These are phyloP conservation scores for Anthrax anthrax DNA, from an alignment of 2,888 invertebrate genomes.

Conservation along the genomic window DNA sequence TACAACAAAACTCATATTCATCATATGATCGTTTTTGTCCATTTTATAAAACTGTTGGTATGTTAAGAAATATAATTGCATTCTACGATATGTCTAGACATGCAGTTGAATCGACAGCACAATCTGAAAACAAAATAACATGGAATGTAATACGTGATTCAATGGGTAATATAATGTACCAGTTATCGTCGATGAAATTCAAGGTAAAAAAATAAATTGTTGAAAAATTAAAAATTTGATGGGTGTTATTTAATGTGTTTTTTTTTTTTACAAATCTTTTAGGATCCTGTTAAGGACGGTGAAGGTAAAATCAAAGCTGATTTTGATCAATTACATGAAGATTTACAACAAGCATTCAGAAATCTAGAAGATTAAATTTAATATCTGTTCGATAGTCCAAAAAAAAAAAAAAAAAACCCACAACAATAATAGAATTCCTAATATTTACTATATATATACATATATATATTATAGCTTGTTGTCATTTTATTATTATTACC, in stretches of 20 bases:
- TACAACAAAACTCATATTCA: slow-evolving; percentile 98
- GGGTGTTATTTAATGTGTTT: neutral
- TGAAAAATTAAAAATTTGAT: too few species aligned
- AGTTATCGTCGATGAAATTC: slow-evolving; percentile 98
- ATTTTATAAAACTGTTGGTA: slow-evolving; percentile 99
- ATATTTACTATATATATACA: too few species aligned
- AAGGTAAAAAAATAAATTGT: slow-evolving; percentile 54
- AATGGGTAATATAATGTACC: slow-evolving; percentile 92
- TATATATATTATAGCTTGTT: neutral
- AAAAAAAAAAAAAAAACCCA: neutral
- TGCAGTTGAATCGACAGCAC: slow-evolving; percentile 94
- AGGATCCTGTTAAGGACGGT: slow-evolving; percentile 97
- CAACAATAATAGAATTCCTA: too few species aligned
- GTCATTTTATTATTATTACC: neutral
- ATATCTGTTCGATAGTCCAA: neutral
- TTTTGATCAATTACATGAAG: slow-evolving; percentile 92
- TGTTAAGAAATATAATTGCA: slow-evolving; percentile 94
- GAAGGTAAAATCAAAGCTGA: slow-evolving; percentile 94
- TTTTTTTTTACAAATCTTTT: slow-evolving; percentile 14
- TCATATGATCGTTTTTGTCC: slow-evolving; percentile 96
- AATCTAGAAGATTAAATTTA: slow-evolving; percentile 84
- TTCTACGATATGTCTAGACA: slow-evolving; percentile 98
- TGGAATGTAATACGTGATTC: slow-evolving; percentile 96
- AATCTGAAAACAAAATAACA: slow-evolving; percentile 97
- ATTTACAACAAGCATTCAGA: slow-evolving; percentile 94